Evolutionary conservation across 2,888 invertebrate genomes (phyloP), one percentile per base, ranked within the genome.

Genomic region (Epirrita christyi): DNA sequence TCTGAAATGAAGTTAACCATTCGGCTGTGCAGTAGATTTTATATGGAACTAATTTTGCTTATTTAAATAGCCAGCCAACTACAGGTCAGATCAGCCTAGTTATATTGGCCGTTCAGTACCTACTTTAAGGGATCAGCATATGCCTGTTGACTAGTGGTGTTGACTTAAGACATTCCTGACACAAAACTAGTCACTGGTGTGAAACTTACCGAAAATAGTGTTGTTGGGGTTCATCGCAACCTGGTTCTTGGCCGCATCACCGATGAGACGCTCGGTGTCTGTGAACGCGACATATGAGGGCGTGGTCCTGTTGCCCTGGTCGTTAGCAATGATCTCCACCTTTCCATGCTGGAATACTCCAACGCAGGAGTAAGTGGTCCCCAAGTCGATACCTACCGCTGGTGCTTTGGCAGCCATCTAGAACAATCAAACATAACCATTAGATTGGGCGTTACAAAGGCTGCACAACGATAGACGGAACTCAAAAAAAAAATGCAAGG

Each of bases 341-440:
- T 96, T 97, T 67, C 97, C 97, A 90, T 97, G 96, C 92, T 97
- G 96, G 94, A 97, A 98, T 67, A 98, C 97, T 75, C 97, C 97
- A 70, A 98, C 97, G 81, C 97, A 98, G 53, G 98, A 98, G 91
- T 98, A 98, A 66, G 98, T 98, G 72, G 98, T 98, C 71, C 98
- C 98, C 90, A 98, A 94, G 93, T 98, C 98, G 92, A 98, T 98
- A 94, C 98, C 98, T 82, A 98, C 95, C 85, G 97, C 97, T 81
- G 96, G 97, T 94, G 96, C 95, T 91, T 95, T 95, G 61, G 90
- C 92, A 93, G 90, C 93, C 93, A 93, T 93, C 93, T 93, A 78
- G 3, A 81, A 84, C 76, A 75, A 78, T 57, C 8, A 37, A 68
- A 60, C n/a, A 9, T 41, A 28, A 0, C 6, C 27, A 45, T 59